A percentile compares a stretch with the other conserved stretches of the same genome.
phyloP scores from a whole-genome alignment of 2,888 invertebrate species.

The Lepas anatifera region DNA sequence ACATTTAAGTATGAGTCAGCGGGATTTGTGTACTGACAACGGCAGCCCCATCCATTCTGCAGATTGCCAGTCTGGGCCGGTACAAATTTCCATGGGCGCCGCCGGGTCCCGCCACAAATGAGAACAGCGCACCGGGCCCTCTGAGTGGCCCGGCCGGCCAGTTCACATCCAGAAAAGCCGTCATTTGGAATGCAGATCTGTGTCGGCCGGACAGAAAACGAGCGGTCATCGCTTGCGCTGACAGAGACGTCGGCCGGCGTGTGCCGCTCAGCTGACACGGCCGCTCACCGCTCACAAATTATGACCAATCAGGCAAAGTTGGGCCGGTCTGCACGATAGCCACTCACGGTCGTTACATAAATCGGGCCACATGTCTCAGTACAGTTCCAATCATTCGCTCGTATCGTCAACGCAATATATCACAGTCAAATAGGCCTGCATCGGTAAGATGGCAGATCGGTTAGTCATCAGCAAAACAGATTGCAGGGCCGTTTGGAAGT shows the following conservation, averaged over 20 bases:
- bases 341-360: too few relatives aligned
- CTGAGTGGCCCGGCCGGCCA: too few relatives aligned
- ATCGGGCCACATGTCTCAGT: too few relatives aligned
- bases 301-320: not conserved
- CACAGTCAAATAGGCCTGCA: conserved; percentile 5
- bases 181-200: conserved; percentile 4
- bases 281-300: not conserved
- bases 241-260: not conserved
- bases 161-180: too few relatives aligned
- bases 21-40: too few relatives aligned
- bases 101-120: not conserved
- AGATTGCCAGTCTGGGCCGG: too few relatives aligned
- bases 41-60: too few relatives aligned
- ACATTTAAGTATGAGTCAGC: too few relatives aligned
- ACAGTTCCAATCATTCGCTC: not conserved
- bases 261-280: too few relatives aligned
- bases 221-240: not conserved
- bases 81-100: too few relatives aligned
- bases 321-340: not conserved
- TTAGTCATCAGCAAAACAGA: not conserved
- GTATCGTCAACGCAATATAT: not conserved
- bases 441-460: not conserved
- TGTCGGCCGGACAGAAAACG: not conserved
- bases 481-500: not conserved
- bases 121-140: not conserved